Base-by-base conservation (phyloP, 2,888 invertebrate species). In the Agrotis exclamationis region DNA sequence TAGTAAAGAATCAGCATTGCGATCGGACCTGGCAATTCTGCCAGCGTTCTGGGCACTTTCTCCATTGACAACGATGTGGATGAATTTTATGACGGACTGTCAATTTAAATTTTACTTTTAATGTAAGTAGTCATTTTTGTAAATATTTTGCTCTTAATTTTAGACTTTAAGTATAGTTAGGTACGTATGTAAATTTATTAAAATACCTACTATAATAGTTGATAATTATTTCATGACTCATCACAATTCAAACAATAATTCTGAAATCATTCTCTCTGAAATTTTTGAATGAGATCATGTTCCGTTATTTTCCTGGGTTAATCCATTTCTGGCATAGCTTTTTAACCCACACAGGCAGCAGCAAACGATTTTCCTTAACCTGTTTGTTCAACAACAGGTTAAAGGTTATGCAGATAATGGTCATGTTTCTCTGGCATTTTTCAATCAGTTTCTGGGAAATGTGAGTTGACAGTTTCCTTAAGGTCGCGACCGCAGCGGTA, bases 341-440 rank as follows among this genome's bases (percentile, higher is more conserved):
- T 63, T 58, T 48, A 33, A 70, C 58, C 48, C 14, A 39, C 24
- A 50, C 44, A 48, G 66, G 16, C 16, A 11, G 20, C n/a, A 11
- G n/a, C n/a, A 20, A 58, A 28, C 0, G 45, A 70, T 75, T 75
- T 75, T 77, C 74, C 74, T 77, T 22, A 74, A 60, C 24, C 24
- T 75, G 72, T 77, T 75, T 77, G 44, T 77, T 51, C 24, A 33
- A 9, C 1, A 48, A 9, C n/a, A n/a, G 78, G 53, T 13, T 63
- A 78, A 75, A 75, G 78, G 71, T 77, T 59, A 56, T 28, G 18
- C 44, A 48, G 48, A 62, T 77, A 71, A 50, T 18, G n/a, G 16
- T 44, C n/a, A 44, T 47, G 20, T 47, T 24, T n/a, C 5, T 50
- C 56, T 70, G 45, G 20, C 24, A 50, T 56, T 56, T 70, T 70